Evolutionary conservation across 23 tunicate species (phyloP).

Genomic region (Clavelina lepadiformis): DNA sequence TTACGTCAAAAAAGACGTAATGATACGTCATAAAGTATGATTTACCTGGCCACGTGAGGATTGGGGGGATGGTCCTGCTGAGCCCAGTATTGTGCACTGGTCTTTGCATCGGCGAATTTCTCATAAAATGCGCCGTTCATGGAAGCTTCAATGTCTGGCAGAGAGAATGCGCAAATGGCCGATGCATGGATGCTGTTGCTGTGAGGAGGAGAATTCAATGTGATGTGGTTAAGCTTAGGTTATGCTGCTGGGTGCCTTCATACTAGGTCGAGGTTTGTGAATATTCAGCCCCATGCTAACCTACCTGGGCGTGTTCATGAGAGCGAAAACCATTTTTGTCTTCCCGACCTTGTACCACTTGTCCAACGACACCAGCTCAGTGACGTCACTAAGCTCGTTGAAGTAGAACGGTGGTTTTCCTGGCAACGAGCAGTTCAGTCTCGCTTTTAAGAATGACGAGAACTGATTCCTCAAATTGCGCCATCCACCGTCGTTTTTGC

Average conservation of each 20-base stretch:
- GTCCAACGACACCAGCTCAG: conserved; percentile 35
- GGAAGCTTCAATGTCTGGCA: conserved; percentile 53
- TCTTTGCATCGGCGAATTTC: conserved; percentile 1
- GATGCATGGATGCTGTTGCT: conserved; percentile 76
- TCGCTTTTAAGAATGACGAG: conserved; percentile 60
- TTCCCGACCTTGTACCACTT: conserved; percentile 4
- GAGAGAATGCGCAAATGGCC: conserved; percentile 63
- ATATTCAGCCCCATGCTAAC: too few relatives aligned
- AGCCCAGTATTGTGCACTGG: conserved; percentile 27
- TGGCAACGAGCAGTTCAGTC: conserved; percentile 76
- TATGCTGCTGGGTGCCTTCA: too few relatives aligned
- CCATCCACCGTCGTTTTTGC: conserved; percentile 71
- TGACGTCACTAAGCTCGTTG: conserved; percentile 58
- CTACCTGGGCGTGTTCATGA: conserved; percentile 79
- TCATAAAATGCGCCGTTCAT: conserved; percentile 36
- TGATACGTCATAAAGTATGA: too few relatives aligned
- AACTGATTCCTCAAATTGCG: conserved; percentile 44
- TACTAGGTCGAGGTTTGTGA: too few relatives aligned
- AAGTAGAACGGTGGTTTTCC: conserved; percentile 80
- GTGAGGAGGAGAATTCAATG: too few relatives aligned
- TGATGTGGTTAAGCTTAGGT: too few relatives aligned
- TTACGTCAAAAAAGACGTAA: too few relatives aligned
- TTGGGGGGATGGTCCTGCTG: conserved; percentile 18
- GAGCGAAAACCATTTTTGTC: conserved; percentile 38
- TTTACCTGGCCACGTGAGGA: conserved; percentile 43